Evolutionary conservation across 2,797 vertebrate genomes (phyloP), one percentile per base, ranked within the genome.

Genomic region (Circus cinereus): DNA sequence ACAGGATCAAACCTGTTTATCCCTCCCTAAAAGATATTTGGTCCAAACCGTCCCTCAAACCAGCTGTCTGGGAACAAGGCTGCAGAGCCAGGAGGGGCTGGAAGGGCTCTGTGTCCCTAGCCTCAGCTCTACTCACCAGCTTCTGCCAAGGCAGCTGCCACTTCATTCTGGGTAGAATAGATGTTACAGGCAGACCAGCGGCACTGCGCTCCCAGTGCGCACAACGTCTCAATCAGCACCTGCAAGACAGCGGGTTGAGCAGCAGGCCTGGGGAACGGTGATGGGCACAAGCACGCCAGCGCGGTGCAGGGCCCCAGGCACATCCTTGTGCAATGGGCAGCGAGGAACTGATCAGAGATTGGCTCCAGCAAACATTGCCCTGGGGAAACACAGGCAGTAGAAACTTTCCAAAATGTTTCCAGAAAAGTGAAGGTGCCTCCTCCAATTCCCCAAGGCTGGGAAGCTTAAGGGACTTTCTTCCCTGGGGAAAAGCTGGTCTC

Each of bases 131-230:
- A 94, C 97, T 98, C 89, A 99, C 99, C 99, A 17, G 98, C 98
- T 95, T 99, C 99, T 43, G 99, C 99, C 53, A 99, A 96, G 53
- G 99, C 99, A 47, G 99, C 99, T 2, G 99, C 99, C 97, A 99
- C 99, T 82, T 99, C 99, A 19, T 99, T 99, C 97, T 99, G 99
- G 82, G 99, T 99, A 85, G 99, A 99, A 95, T 99, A 99, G 98
- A 99, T 99, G 97, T 99, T 99, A 63, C 99, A 99, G 65, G 99
- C 99, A 34, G 99, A 99, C 99, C 99, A 99, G 96, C 99, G 99
- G 96, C 99, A 99, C 98, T 99, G 99, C 4, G 99, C 99, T 9
- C 99, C 99, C 78, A 99, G 97, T 23, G 99, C 99, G 23, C 99
- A 99, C 93, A 99, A 98, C 4, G 99, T 99, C 98, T 99, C 99